Base-by-base conservation (phyloP, 30 jellyfish, hydroid and myxozoan genomes). In the Aurelia sp. region DNA sequence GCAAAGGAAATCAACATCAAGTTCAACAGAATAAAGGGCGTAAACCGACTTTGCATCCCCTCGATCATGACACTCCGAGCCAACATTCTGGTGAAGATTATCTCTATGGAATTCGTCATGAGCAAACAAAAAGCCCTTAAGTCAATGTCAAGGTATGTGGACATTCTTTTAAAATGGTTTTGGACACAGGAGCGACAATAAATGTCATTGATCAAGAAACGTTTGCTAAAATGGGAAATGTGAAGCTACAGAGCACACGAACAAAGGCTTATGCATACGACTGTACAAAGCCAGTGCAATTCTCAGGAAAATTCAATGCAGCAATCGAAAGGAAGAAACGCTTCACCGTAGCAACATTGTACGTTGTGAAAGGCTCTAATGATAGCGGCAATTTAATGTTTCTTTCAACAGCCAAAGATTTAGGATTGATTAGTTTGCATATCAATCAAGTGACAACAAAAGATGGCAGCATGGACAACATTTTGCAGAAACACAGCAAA, bases 401-500 rank as follows among this genome's bases (percentile, higher is more conserved):
- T 69, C 33, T 69, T 69, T 69, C 81, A 69, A 69, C 81, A 69
- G 81, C 81, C 16, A 69, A 69, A 69, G 81, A 69, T 69, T 69
- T 69, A 15, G 81, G 81, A 69, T 69, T 69, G 33, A 69, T 69
- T 69, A 69, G 15, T 9, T 15, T 15, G 13, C 21, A 31, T 69
- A 17, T 33, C 13, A 69, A 69, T 21, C 21, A 27, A 15, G 71
- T 69, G 22, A 16, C 81, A 13, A 10, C 67, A 15, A 69, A 69
- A 10, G 81, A 69, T 33, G 69, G 15, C 69, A 69, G 33, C 69
- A 69, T 69, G 71, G 33, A 10, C 66, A 69, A 15, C 71, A 69
- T 69, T 13, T 33, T 69, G 13, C 21, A 69, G 13, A 69, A 69
- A 10, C 81, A 69, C 33, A 69, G 71, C 70, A 8, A 69, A 20